These are phyloP conservation scores for Drosophila tsacasi DNA, from an alignment of 1,140 invertebrate genomes.

Conservation along the genomic window DNA sequence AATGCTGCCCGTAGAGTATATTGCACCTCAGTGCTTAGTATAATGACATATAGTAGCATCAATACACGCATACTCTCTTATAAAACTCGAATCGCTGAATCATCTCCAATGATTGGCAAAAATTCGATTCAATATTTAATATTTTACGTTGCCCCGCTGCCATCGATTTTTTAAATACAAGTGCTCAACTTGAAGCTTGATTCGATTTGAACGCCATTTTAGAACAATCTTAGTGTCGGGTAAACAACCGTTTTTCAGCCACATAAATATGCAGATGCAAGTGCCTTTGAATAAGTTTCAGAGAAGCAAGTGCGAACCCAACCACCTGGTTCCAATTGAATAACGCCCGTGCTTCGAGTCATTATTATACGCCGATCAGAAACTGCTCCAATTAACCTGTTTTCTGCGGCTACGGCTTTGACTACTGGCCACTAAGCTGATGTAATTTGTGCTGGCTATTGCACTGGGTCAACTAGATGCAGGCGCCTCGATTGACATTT, in stretches of 20 bases:
- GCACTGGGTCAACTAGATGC: slow-evolving; percentile 75
- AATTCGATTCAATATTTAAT: slow-evolving; percentile 12
- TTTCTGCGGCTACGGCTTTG: slow-evolving; percentile 16
- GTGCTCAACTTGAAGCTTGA: background rate
- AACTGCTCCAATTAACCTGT: slow-evolving; percentile 59
- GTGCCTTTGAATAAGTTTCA: background rate
- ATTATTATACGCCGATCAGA: slow-evolving; percentile 18
- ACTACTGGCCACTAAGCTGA: slow-evolving; percentile 47
- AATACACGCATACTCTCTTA: background rate
- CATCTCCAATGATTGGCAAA: slow-evolving; percentile 31
- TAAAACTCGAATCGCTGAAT: slow-evolving; percentile 24
- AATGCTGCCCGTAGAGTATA: background rate
- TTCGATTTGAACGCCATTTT: background rate
- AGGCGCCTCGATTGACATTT: slow-evolving; percentile 14
- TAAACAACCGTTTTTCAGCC: slow-evolving; percentile 26
- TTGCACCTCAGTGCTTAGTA: slow-evolving; percentile 2
- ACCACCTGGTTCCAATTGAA: slow-evolving; percentile 30
- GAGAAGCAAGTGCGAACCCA: slow-evolving; percentile 13
- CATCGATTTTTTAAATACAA: background rate
- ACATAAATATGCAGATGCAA: slow-evolving; percentile 26
- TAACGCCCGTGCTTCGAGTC: slow-evolving; percentile 22
- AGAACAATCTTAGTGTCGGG: slow-evolving; percentile 1
- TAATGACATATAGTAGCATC: background rate
- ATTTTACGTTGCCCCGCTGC: slow-evolving; percentile 6
- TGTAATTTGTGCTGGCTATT: slow-evolving; percentile 69